phyloP scores from a whole-genome alignment of 2,888 invertebrate genomes.

The Ennomos fuscantarius region DNA sequence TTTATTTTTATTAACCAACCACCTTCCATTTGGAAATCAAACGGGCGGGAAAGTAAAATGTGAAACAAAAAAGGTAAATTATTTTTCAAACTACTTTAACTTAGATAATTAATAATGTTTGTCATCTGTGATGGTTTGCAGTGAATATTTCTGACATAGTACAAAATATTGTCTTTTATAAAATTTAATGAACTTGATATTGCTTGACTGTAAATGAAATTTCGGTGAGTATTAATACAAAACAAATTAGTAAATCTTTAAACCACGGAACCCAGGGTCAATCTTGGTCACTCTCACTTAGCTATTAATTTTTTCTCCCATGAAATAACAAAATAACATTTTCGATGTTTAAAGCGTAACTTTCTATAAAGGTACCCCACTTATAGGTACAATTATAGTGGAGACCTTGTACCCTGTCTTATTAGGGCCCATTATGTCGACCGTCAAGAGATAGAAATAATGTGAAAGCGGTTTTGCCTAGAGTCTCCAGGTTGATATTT shows the following conservation, averaged over 20 bases:
- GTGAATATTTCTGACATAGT: no score
- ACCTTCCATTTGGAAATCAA: no score
- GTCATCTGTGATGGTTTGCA: no score
- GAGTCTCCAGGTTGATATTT: conserved; percentile 5
- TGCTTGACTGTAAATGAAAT: no score
- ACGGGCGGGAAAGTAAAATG: no score
- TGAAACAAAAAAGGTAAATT: no score
- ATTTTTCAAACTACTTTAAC: no score
- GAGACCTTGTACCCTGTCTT: conserved; percentile 31
- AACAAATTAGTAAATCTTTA: no score
- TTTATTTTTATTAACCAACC: no score
- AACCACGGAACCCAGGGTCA: conserved; percentile 27
- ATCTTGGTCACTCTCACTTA: conserved; percentile 6
- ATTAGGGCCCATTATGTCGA: conserved; percentile 32
- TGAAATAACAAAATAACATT: conserved; percentile 29
- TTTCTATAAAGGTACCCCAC: conserved; percentile 34
- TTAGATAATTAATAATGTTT: no score
- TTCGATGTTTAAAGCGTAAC: conserved; percentile 34
- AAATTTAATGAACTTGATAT: not conserved
- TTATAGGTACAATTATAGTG: conserved; percentile 32
- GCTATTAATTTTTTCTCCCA: conserved; percentile 21
- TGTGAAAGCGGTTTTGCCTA: conserved; percentile 33
- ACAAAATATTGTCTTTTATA: no score
- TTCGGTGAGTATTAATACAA: no score
- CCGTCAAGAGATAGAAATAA: conserved; percentile 18